Conservation (phyloP, 2,888 invertebrate genomes). For the Dusona sp. region DNA sequence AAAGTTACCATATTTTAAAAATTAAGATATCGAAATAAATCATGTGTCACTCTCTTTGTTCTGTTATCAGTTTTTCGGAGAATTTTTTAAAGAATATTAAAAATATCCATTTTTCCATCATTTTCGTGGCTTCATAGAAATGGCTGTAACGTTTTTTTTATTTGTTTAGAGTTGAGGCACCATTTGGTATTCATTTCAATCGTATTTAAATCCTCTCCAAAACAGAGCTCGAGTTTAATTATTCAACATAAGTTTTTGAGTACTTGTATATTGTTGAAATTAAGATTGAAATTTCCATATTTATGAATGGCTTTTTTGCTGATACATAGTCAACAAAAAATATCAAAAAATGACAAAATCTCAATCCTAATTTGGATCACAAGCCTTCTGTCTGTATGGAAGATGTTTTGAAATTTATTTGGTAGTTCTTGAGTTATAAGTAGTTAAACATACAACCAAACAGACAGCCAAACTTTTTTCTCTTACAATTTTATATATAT, state of each 20-base stretch:
- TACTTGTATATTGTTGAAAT: not conserved
- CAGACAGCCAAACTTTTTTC: not conserved
- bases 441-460: too few relatives aligned
- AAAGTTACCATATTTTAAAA: not conserved
- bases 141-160: too few relatives aligned
- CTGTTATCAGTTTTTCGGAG: too few relatives aligned
- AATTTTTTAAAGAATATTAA: too few relatives aligned
- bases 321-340: not conserved
- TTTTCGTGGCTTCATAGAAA: too few relatives aligned
- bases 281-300: not conserved
- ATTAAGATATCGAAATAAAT: not conserved
- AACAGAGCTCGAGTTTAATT: not conserved
- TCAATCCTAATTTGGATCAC: not conserved
- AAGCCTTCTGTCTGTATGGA: not conserved
- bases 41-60: not conserved
- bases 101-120: too few relatives aligned
- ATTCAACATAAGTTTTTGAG: not conserved
- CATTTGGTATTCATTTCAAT: too few relatives aligned
- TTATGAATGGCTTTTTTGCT: not conserved
- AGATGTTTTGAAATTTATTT: not conserved
- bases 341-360: not conserved
- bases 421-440: not conserved
- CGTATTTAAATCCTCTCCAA: too few relatives aligned
- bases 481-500: not conserved
- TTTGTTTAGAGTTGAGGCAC: too few relatives aligned